phyloP scores from a whole-genome alignment of 2,113 vertebrate genomes.

The Leptosomus discolor region DNA sequence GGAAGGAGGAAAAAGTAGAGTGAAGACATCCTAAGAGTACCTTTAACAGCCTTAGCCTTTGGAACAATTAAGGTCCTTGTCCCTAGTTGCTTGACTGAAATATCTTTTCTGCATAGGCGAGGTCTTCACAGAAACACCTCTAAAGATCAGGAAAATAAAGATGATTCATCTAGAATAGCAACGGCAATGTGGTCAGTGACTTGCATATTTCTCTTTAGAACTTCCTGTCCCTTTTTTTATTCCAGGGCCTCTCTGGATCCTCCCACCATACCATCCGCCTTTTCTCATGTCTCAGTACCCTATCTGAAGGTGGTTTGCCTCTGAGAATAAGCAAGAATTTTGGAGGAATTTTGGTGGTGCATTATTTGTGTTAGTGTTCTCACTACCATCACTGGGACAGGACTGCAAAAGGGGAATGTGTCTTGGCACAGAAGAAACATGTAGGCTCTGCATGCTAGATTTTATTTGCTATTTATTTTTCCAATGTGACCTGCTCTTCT shows the following conservation, averaged over 20 bases:
- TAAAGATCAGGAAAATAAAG: background rate
- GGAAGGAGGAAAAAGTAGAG: background rate
- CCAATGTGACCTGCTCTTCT: background rate
- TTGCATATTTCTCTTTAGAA: background rate
- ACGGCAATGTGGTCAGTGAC: background rate
- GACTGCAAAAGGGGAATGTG: background rate
- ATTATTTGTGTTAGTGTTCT: background rate
- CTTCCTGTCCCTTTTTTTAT: background rate
- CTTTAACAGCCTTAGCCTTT: background rate
- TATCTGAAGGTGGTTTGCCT: background rate
- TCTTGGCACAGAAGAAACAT: background rate
- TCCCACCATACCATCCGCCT: background rate
- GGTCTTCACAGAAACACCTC: background rate
- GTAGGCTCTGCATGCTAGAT: background rate
- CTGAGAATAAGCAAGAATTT: background rate
- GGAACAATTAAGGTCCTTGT: background rate
- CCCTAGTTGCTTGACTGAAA: background rate
- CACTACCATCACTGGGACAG: background rate
- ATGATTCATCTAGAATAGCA: background rate
- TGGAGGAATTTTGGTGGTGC: background rate
- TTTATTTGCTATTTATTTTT: background rate
- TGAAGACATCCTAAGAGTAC: background rate
- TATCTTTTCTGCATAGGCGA: background rate
- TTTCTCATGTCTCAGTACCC: background rate
- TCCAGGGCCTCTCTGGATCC: background rate